Base-by-base conservation (phyloP, 2,113 vertebrate genomes). In the Anseranas semipalmata region DNA sequence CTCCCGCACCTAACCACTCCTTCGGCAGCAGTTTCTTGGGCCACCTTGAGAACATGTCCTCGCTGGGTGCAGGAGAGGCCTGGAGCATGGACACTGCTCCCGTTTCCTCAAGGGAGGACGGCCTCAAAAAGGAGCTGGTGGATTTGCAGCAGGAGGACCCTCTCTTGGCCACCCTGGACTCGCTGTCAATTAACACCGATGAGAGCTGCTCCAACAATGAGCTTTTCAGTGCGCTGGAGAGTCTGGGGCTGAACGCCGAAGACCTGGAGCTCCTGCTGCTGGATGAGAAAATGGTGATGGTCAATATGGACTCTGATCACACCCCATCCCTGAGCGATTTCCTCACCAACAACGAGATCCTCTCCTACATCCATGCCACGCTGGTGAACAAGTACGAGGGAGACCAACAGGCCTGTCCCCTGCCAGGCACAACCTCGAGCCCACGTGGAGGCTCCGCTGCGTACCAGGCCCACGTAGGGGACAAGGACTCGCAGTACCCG, bases 221-320 rank as follows among this genome's bases (percentile, higher is more conserved):
- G 67, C 92, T 98, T 41, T 98, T 99, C 27, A 95, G 95, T 9
- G 98, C 97, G 0, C 95, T 98, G 85, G 98, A 98, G 87, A 98
- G 97, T 5, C 94, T 98, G 56, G 98, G 98, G 7, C 96, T 99
- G 63, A 98, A 97, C 2, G 97, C 98, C 0, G 98, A 99, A 82
- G 98, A 98, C 93, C 90, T 99, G 75, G 98, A 99, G 80, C 96
- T 98, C 45, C 97, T 99, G 75, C 94, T 99, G 39, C 94, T 98
- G 20, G 98, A 98, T 30, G 98, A 99, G 90, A 97, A 98, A 72
- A 98, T 98, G 98, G 98, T 99, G 94, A 96, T 96, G 73, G 97
- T 98, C 21, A 97, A 97, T 66, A 97, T 4, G n/a, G 88, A 90
- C 45, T 90, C 94, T 1, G 97, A 97, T 15, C 95, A 46, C 4